Evolutionary conservation across 2,113 vertebrate species (phyloP).

Genomic region (Murina feae): DNA sequence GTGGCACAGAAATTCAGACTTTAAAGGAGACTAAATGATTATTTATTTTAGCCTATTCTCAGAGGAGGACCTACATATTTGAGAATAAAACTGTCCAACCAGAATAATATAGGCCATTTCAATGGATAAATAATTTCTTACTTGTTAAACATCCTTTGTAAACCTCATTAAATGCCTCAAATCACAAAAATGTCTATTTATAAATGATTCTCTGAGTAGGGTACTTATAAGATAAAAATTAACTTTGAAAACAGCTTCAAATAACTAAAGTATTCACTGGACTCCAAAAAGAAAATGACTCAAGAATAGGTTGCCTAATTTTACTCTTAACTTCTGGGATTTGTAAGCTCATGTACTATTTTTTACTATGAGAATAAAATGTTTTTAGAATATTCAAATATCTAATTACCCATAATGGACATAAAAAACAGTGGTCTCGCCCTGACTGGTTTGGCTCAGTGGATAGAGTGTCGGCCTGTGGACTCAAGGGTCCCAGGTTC

Average conservation of each 20-base stretch:
- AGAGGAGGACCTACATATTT: neutral
- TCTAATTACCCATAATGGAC: conserved; percentile 3
- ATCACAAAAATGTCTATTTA: neutral
- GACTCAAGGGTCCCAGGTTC: too few relatives aligned
- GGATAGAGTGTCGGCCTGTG: too few relatives aligned
- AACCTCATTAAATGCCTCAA: neutral
- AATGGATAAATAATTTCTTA: neutral
- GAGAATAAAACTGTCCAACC: neutral
- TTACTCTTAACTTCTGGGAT: neutral
- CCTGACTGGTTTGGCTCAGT: too few relatives aligned
- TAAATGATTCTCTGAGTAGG: neutral
- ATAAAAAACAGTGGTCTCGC: neutral
- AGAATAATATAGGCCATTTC: neutral
- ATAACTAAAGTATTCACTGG: neutral
- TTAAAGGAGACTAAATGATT: neutral
- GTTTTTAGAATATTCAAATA: conserved; percentile 28
- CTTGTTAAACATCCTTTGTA: neutral
- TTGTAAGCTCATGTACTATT: neutral
- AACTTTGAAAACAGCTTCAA: neutral
- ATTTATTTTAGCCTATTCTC: neutral
- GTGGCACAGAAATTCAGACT: neutral
- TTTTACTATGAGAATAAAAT: neutral
- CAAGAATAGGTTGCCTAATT: neutral
- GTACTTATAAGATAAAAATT: neutral
- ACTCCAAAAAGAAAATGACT: neutral